Percentiles rank a stretch among this genome's conserved stretches.
These are phyloP conservation scores for Dicroscelio sp. DNA, from an alignment of 2,888 invertebrate species.

Conservation along the genomic window DNA sequence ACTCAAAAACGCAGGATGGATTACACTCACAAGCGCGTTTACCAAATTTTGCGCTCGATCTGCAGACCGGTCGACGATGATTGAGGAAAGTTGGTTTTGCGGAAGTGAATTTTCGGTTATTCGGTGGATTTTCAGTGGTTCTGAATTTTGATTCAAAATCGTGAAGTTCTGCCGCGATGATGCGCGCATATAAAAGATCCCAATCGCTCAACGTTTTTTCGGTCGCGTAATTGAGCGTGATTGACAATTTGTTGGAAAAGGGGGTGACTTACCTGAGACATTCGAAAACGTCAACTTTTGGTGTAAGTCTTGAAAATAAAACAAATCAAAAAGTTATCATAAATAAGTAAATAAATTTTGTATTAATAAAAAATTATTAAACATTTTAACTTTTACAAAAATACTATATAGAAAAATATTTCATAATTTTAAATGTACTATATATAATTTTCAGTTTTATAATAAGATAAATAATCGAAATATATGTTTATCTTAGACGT, in stretches of 20 bases:
- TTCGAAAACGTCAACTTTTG: constrained; percentile 82
- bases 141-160: constrained; percentile 32
- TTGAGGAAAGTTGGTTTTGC: constrained; percentile 1
- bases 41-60: constrained; percentile 88
- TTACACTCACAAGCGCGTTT: constrained; percentile 89
- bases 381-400: no score
- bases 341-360: no score
- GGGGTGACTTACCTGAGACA: constrained; percentile 80
- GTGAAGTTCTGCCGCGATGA: no score
- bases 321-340: no score
- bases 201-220: constrained; percentile 83
- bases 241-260: constrained; percentile 86
- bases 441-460: no score
- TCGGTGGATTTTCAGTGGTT: neutral
- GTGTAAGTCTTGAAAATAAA: constrained; percentile 85
- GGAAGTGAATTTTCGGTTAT: neutral
- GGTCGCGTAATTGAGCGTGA: constrained; percentile 83
- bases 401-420: neutral
- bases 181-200: constrained; percentile 77
- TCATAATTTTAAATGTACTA: no score
- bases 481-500: no score
- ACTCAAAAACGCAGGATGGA: constrained; percentile 88
- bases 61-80: constrained; percentile 85
- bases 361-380: no score
- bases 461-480: no score